Conservation (phyloP, 2,888 invertebrate species). For the Cataglyphis altisquamis region DNA sequence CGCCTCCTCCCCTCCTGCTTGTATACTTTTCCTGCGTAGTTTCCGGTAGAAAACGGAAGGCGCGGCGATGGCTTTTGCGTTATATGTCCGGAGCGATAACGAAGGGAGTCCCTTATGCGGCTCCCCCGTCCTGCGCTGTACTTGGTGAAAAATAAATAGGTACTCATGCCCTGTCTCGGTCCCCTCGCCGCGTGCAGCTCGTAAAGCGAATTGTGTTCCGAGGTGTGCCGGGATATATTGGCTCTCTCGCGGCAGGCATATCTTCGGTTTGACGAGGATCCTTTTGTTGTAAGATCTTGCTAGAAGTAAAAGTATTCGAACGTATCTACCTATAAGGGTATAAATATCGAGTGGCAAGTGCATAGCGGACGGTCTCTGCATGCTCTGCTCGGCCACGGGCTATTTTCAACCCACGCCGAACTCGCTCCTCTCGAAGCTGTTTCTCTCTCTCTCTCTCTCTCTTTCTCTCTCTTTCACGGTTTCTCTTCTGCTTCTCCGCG, state of each 20-base stretch:
- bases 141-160: constrained; percentile 21
- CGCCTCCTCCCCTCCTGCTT: not conserved
- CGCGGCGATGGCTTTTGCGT: not conserved
- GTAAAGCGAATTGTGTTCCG: constrained; percentile 62
- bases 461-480: constrained; percentile 3
- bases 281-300: constrained; percentile 47
- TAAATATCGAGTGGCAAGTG: constrained; percentile 81
- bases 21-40: not conserved
- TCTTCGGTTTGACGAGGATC: constrained; percentile 35
- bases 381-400: constrained; percentile 78
- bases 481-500: not conserved
- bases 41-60: constrained; percentile 45
- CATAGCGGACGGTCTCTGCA: constrained; percentile 81
- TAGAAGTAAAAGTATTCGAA: constrained; percentile 40
- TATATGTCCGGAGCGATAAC: constrained; percentile 17
- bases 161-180: not conserved
- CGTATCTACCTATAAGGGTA: constrained; percentile 72
- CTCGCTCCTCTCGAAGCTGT: constrained; percentile 54
- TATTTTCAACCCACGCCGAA: constrained; percentile 80
- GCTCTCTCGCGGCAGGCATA: constrained; percentile 34
- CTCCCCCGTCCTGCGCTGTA: not conserved
- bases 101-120: constrained; percentile 9
- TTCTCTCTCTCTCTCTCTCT: constrained; percentile 12
- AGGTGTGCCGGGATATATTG: constrained; percentile 42
- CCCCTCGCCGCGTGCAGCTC: constrained; percentile 46